A percentile compares a stretch with the other conserved stretches of the same genome.
Evolutionary conservation across 1,140 invertebrate species (phyloP).

Genomic region (Penaeus vannamei): DNA sequence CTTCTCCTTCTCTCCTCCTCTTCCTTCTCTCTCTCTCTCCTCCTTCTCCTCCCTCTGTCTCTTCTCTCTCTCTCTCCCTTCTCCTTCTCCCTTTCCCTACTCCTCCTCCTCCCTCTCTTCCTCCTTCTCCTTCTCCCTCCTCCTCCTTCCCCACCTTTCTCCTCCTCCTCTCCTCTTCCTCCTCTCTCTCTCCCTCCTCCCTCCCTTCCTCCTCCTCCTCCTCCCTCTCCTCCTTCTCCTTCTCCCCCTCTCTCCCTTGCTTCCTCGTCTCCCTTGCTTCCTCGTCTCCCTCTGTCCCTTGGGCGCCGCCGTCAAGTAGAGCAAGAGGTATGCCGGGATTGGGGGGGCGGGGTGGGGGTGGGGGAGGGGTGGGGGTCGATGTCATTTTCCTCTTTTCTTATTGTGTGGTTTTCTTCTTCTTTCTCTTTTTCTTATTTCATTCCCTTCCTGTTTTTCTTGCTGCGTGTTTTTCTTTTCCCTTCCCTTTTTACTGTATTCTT

Average conservation of each 20-base stretch:
- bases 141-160: not conserved
- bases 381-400: not conserved
- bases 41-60: not conserved
- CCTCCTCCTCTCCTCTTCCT: not conserved
- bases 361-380: not conserved
- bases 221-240: not conserved
- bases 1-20: too few relatives aligned
- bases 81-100: not conserved
- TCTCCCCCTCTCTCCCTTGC: not conserved
- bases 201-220: not conserved
- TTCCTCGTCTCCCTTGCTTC: too few relatives aligned
- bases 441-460: not conserved
- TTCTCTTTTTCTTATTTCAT: not conserved
- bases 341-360: not conserved
- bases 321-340: not conserved
- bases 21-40: not conserved
- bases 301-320: conserved; percentile 14
- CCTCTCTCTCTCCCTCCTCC: not conserved
- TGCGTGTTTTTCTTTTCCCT: not conserved
- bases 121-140: not conserved
- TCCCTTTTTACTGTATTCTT: not conserved
- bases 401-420: not conserved
- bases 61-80: not conserved
- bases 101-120: not conserved
- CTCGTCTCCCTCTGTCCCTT: not conserved